Evolutionary conservation across 53 echinoderm and acorn worm genomes (phyloP), one percentile per base, ranked within the genome.

Genomic region (Astropecten irregularis): DNA sequence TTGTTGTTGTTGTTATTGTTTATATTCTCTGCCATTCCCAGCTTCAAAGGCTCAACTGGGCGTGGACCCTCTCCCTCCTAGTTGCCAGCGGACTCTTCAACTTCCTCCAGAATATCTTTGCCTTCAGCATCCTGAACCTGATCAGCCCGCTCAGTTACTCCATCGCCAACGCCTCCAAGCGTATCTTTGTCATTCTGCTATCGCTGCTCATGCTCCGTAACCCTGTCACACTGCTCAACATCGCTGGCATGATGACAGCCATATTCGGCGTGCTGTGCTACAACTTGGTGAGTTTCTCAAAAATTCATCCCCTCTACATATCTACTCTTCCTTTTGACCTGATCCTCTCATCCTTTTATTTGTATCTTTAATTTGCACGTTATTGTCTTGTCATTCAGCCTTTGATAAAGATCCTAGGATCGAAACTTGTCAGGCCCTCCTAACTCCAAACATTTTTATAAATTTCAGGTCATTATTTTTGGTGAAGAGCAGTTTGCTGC

Each of bases 31-130:
- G 49, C 42, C n/a, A 31, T 62, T 46, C 21, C 46, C 93, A 93
- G 96, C 86, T 91, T 51, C 67, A 83, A 20, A 84, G 49, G 23
- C 28, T 84, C 56, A 83, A 90, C 76, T 99, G 99, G 99, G 36
- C 81, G 5, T 85, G 84, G 83, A 86, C 83, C 0, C 30, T 94
- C 13, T 82, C 94, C 18, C 85, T 99, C 0, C 88, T 99, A 18
- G 81, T 88, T 49, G 22, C 49, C 19, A 95, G 92, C 32, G 94
- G 94, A 19, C 77, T 92, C 25, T 86, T 99, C 52, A 99, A 99
- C 83, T 99, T 95, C 73, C 84, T 86, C 18, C 99, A 99, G 83
- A 99, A 95, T 76, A 94, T 97, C 52, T 94, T 99, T 47, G 99
- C 99, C 64, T 99, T 99, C 82, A 94, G 94, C 71, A 88, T 99